Conservation (phyloP, 2,113 vertebrate genomes). For the Rhabdomys dilectus region DNA sequence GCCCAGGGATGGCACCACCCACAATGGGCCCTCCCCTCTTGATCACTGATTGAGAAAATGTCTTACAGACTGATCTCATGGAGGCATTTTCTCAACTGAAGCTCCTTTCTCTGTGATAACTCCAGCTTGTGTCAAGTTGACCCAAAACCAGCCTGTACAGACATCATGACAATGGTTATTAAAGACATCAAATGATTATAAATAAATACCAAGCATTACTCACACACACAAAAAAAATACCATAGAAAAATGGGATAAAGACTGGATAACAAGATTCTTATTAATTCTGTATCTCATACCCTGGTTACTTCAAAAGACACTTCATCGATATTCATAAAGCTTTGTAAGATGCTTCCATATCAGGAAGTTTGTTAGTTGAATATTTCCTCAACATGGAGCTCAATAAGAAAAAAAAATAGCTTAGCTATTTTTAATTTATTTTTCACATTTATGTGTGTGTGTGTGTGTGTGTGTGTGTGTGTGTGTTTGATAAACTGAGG, state of each 20-base stretch:
- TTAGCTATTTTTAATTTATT: background rate
- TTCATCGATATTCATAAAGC: background rate
- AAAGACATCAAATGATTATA: background rate
- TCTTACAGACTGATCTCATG: too few relatives aligned
- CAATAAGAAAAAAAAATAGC: background rate
- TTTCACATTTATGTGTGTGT: background rate
- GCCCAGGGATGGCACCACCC: too few relatives aligned
- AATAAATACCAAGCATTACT: background rate
- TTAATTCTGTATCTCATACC: background rate
- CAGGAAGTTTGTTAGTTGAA: background rate
- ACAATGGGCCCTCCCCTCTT: too few relatives aligned
- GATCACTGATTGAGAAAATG: too few relatives aligned
- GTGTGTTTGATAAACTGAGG: background rate
- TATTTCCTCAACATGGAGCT: background rate
- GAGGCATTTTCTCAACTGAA: too few relatives aligned
- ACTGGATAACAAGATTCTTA: background rate
- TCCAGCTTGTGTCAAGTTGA: too few relatives aligned
- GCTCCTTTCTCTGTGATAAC: too few relatives aligned
- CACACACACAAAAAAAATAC: background rate
- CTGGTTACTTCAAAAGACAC: background rate
- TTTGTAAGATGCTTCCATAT: background rate
- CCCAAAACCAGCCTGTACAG: too few relatives aligned
- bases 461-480: too few relatives aligned
- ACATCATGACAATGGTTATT: background rate
- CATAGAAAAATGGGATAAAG: background rate